Evolutionary conservation across 1,140 invertebrate genomes (phyloP), one percentile per base, ranked within the genome.

Genomic region (Laodelphax striatellus): DNA sequence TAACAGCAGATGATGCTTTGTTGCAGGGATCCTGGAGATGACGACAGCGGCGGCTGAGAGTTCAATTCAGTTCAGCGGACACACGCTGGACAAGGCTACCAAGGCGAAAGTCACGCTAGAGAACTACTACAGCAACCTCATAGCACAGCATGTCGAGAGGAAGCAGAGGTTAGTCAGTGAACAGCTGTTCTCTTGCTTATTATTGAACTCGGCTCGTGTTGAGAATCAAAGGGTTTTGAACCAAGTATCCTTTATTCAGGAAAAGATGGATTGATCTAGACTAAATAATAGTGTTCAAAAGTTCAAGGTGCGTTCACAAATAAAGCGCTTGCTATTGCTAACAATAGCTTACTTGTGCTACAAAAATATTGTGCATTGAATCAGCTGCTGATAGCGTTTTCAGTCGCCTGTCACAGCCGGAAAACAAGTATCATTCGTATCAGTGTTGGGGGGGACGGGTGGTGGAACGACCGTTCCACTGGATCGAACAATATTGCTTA

Each of bases 41-140:
- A 67, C 68, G 44, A 83, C 84, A 65, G 85, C 86, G 65, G 85
- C 86, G 65, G 84, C 88, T 72, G 83, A 85, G 65, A 85, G 85
- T 64, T 85, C 88, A 72, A 88, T 92, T 70, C 84, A 88, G 75
- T 94, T 95, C 78, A 94, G 90, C 78, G 91, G 91, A 66, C 92
- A 98, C 76, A 98, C 96, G 65, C 79, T 94, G 70, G 97, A 99
- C 80, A 98, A 99, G 79, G 97, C 96, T 61, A 98, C 94, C 69
- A 97, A 97, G 77, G 94, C 96, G 63, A 98, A 99, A 79, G 91
- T 99, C 66, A 97, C 95, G 55, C 78, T 99, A 70, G 97, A 99
- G 77, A 98, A 98, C 77, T 99, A 98, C 78, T 99, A 99, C 76
- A 94, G 88, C 72, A 98, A 99, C 79, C 84, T 98, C 69, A 91